Conservation (phyloP, 1,140 invertebrate genomes). For the Lerema accius region DNA sequence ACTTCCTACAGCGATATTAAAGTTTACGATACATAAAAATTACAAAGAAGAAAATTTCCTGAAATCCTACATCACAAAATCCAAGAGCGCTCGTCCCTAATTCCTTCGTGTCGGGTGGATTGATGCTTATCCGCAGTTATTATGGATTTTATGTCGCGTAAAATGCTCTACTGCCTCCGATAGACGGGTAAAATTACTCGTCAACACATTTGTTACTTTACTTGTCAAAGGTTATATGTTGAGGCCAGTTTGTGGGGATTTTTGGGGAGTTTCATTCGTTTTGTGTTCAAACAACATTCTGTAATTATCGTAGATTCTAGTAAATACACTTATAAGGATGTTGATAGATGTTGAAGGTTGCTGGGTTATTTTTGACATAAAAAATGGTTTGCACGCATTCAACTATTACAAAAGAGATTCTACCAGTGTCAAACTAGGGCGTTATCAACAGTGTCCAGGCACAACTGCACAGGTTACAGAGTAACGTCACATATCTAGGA, state of each 20-base stretch:
- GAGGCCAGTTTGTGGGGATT: not conserved
- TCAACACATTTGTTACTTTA: constrained; percentile 35
- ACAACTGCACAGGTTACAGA: no score
- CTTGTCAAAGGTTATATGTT: constrained; percentile 5
- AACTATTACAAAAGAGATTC: no score
- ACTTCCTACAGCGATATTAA: not conserved
- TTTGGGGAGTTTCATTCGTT: no score
- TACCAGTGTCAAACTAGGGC: no score
- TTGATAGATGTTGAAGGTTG: no score
- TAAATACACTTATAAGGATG: no score
- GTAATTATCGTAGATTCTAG: no score
- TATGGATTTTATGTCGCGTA: constrained; percentile 46
- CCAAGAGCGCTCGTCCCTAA: constrained; percentile 14
- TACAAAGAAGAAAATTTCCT: constrained; percentile 12
- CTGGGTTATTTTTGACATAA: no score
- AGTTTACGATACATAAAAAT: constrained; percentile 7
- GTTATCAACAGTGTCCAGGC: no score
- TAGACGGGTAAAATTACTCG: constrained; percentile 40
- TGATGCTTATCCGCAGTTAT: constrained; percentile 42
- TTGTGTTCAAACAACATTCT: no score
- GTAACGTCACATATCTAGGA: no score
- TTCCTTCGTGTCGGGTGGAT: constrained; percentile 33
- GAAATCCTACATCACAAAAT: constrained; percentile 8
- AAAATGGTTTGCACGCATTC: no score
- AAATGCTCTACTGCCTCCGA: constrained; percentile 37